These are phyloP conservation scores for Jordanella pulchra DNA, from an alignment of 2,797 vertebrate genomes.

Conservation along the genomic window DNA sequence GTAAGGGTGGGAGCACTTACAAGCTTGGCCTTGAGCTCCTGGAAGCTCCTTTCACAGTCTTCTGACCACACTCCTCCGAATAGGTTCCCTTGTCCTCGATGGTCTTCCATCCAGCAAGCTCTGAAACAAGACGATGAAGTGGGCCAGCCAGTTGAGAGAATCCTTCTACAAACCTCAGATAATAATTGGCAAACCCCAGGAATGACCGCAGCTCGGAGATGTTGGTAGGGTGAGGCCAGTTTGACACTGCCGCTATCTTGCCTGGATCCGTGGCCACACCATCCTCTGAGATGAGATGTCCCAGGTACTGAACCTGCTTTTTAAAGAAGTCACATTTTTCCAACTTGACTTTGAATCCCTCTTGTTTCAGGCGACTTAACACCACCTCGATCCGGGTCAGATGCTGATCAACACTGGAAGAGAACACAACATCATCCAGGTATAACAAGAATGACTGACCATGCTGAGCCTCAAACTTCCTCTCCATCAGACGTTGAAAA, in stretches of 20 bases:
- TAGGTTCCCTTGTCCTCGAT: neutral
- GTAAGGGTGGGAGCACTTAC: neutral
- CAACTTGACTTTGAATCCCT: neutral
- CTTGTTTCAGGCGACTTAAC: neutral
- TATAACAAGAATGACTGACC: no score
- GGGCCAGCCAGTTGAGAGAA: neutral
- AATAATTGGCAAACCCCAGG: neutral
- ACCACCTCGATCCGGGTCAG: neutral
- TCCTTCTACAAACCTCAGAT: neutral
- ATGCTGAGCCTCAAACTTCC: no score
- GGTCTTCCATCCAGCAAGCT: neutral
- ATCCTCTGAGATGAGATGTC: neutral
- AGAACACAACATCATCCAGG: neutral
- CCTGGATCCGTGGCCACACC: neutral
- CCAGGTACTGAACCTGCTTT: neutral
- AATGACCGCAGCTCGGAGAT: neutral
- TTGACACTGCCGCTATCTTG: neutral
- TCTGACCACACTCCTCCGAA: neutral
- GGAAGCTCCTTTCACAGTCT: no score
- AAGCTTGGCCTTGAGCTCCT: neutral
- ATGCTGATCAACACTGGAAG: neutral
- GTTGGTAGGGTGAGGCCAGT: neutral
- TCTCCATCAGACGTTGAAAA: neutral
- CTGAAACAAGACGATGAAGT: neutral
- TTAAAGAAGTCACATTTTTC: neutral